Conservation (phyloP, 64 coral and sea anemone genomes). For the Catalaphyllia jardinei region DNA sequence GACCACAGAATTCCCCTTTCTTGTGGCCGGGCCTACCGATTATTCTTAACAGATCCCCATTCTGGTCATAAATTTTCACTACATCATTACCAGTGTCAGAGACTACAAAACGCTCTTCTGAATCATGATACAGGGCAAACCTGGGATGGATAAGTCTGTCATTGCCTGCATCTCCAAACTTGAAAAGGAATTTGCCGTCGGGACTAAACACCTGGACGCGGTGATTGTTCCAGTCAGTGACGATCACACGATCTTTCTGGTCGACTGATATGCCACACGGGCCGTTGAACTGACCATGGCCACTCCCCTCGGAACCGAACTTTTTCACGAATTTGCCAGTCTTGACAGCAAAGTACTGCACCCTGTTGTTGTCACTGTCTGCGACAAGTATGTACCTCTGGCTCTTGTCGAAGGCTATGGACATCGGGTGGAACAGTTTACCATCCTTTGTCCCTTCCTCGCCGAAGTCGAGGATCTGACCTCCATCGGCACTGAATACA, state of each 20-base stretch:
- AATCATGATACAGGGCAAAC: constrained; percentile 45
- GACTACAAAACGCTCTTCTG: constrained; percentile 46
- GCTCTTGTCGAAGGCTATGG: constrained; percentile 53
- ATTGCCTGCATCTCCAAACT: constrained; percentile 34
- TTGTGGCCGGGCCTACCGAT: constrained; percentile 56
- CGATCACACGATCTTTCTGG: constrained; percentile 47
- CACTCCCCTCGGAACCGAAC: constrained; percentile 49
- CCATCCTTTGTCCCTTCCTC: constrained; percentile 63
- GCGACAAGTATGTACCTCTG: constrained; percentile 48
- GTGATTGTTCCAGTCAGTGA: constrained; percentile 76
- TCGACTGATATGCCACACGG: constrained; percentile 57
- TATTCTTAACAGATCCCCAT: constrained; percentile 43
- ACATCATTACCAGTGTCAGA: constrained; percentile 68
- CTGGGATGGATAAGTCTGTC: constrained; percentile 64
- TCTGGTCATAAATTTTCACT: constrained; percentile 60
- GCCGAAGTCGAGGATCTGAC: constrained; percentile 51
- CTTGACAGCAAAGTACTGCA: constrained; percentile 54
- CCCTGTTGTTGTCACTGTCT: constrained; percentile 62
- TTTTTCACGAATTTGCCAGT: constrained; percentile 66
- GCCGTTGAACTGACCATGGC: constrained; percentile 53
- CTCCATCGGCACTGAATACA: constrained; percentile 39
- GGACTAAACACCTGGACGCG: constrained; percentile 51
- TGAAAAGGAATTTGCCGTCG: constrained; percentile 63
- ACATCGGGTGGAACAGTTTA: constrained; percentile 48
- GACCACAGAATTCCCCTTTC: constrained; percentile 65